phyloP scores from a whole-genome alignment of 2,888 invertebrate species.

The Coelinius sp. region DNA sequence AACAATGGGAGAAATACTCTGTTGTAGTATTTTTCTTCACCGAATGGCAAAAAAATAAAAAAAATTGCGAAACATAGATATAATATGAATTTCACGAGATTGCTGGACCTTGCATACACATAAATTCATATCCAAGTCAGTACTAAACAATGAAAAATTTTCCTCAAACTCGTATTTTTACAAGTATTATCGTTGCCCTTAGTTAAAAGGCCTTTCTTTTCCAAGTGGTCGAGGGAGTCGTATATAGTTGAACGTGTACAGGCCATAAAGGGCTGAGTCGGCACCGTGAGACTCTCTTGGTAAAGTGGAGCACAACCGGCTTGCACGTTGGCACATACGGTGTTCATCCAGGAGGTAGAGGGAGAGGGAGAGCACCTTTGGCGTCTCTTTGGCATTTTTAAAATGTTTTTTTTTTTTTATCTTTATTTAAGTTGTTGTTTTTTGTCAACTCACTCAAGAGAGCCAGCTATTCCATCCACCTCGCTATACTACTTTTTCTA shows the following conservation, averaged over 20 bases:
- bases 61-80: background rate
- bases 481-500: too few relatives aligned
- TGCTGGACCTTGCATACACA: too few relatives aligned
- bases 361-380: conserved; percentile 44
- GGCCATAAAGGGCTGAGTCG: conserved; percentile 46
- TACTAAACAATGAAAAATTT: too few relatives aligned
- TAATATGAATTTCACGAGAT: background rate
- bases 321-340: conserved; percentile 47
- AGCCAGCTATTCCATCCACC: conserved; percentile 34
- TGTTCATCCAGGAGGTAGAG: conserved; percentile 50
- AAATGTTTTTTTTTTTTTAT: conserved; percentile 33
- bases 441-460: conserved; percentile 22
- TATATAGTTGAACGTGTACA: conserved; percentile 45
- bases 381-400: conserved; percentile 42
- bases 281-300: conserved; percentile 61
- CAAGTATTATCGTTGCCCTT: conserved; percentile 67
- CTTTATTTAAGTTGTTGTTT: conserved; percentile 26
- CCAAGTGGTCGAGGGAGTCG: conserved; percentile 36
- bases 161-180: conserved; percentile 38
- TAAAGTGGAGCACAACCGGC: conserved; percentile 57
- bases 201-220: conserved; percentile 60
- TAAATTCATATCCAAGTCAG: too few relatives aligned
- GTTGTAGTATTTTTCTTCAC: background rate
- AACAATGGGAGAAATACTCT: background rate
- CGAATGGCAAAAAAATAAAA: background rate